A percentile compares a stretch with the other conserved stretches of the same genome.
Evolutionary conservation across 2,113 vertebrate genomes (phyloP).

Genomic region (Ginglymostoma cirratum): DNA sequence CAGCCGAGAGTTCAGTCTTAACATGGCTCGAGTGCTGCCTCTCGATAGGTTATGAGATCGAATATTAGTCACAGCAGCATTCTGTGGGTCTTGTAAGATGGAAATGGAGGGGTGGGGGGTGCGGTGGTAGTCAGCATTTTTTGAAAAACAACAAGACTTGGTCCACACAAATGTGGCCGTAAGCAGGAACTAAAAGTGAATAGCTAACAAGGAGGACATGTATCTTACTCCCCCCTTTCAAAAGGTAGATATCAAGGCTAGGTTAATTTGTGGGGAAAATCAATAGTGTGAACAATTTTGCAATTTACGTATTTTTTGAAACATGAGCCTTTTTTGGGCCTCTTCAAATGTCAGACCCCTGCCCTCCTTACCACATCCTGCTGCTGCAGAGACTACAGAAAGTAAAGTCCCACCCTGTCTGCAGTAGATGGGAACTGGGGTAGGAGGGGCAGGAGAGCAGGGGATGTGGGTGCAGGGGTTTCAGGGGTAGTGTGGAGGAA

Average conservation of each 20-base stretch:
- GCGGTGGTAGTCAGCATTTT: background rate
- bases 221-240: background rate
- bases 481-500: background rate
- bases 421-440: slow-evolving; percentile 39
- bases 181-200: background rate
- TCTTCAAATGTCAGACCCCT: background rate
- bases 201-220: background rate
- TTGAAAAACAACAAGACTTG: background rate
- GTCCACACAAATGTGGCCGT: background rate
- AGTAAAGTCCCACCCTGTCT: slow-evolving; percentile 39
- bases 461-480: background rate
- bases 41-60: background rate
- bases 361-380: slow-evolving; percentile 38
- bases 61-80: background rate
- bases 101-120: too few species aligned
- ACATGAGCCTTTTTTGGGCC: background rate
- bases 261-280: background rate
- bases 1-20: background rate
- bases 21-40: background rate
- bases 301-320: background rate
- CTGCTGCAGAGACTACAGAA: slow-evolving; percentile 17
- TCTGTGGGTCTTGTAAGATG: background rate
- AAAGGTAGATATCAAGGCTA: background rate
- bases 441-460: background rate
- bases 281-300: background rate